Conservation (phyloP, 2,113 vertebrate species). For the Lampris megalopsis region DNA sequence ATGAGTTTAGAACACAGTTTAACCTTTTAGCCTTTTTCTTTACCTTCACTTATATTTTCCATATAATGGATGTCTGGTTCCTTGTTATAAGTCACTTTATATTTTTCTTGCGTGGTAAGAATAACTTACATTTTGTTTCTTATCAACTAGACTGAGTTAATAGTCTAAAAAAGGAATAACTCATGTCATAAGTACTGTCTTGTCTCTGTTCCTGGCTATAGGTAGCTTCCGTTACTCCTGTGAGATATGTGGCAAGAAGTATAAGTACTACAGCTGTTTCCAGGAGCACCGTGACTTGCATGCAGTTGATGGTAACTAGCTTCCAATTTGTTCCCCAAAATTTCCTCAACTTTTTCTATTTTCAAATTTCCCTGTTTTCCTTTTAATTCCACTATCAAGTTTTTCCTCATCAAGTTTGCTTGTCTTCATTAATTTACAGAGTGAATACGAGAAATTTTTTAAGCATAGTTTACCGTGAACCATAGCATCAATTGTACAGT, state of each 20-base stretch:
- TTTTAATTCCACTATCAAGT: background rate
- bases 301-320: conserved; percentile 91
- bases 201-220: conserved; percentile 74
- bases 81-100: too few relatives aligned
- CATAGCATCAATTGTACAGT: background rate
- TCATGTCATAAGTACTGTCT: background rate
- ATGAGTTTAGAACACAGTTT: background rate
- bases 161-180: too few relatives aligned
- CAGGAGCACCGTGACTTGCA: conserved; percentile 98
- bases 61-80: too few relatives aligned
- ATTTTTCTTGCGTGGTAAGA: too few relatives aligned
- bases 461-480: too few relatives aligned
- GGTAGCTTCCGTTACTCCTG: conserved; percentile 98
- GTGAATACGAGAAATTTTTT: too few relatives aligned
- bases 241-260: conserved; percentile 99
- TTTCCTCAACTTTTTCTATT: background rate
- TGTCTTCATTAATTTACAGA: too few relatives aligned
- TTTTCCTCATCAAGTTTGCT: too few relatives aligned
- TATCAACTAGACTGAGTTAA: too few relatives aligned
- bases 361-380: background rate
- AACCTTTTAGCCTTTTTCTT: background rate
- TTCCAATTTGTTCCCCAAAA: background rate
- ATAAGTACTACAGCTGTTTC: conserved; percentile 99
- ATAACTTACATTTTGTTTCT: too few relatives aligned
- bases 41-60: too few relatives aligned